These are phyloP conservation scores for Phrynocephalus guinanensis DNA, from an alignment of 2,797 vertebrate genomes.

Conservation along the genomic window DNA sequence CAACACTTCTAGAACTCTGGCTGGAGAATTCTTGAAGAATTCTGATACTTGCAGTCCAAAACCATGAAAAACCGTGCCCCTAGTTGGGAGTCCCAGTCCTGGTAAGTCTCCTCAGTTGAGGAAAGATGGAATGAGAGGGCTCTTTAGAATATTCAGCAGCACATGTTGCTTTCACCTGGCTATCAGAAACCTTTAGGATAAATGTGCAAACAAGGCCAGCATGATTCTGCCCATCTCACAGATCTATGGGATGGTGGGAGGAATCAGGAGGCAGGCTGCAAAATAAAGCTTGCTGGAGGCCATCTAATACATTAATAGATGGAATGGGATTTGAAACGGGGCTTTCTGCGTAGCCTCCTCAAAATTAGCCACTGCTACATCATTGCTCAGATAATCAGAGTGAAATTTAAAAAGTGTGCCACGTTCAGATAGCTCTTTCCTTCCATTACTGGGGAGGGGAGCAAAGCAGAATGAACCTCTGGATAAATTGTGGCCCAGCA, in stretches of 20 bases:
- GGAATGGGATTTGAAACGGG: background rate
- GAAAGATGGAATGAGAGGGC: too few relatives aligned
- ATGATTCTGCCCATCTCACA: background rate
- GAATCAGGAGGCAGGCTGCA: background rate
- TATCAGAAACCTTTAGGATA: background rate
- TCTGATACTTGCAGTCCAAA: too few relatives aligned
- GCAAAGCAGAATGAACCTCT: background rate
- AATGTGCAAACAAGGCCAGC: background rate
- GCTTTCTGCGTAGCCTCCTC: background rate
- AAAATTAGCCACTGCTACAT: background rate
- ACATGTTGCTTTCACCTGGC: background rate
- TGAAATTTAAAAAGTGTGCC: background rate
- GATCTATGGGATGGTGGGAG: background rate
- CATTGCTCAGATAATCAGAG: background rate
- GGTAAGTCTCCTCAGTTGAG: too few relatives aligned
- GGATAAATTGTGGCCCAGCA: slow-evolving; percentile 15
- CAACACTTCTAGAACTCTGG: too few relatives aligned
- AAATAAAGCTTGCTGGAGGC: background rate
- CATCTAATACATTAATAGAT: background rate
- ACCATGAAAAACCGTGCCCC: too few relatives aligned
- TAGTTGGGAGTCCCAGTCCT: too few relatives aligned
- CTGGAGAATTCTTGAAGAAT: too few relatives aligned
- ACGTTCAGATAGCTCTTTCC: background rate
- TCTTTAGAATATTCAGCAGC: background rate
- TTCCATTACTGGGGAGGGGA: background rate